Conservation (phyloP, 2,113 vertebrate genomes). For the Drymodes brunneopygia region DNA sequence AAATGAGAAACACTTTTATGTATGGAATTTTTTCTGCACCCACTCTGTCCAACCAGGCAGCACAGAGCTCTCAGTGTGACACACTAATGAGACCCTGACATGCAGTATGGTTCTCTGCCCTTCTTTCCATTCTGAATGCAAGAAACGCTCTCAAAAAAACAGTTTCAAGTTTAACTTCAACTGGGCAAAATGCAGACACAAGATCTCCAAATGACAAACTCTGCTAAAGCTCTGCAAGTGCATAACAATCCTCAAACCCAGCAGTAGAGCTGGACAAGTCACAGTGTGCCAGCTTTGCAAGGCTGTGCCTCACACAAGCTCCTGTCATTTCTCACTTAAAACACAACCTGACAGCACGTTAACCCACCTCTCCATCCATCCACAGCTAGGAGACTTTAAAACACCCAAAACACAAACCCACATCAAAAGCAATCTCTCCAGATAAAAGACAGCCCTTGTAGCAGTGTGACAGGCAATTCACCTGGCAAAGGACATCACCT, state of each 20-base stretch:
- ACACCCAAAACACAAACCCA: neutral
- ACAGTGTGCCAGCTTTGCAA: neutral
- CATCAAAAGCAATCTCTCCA: neutral
- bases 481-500: constrained; percentile 1
- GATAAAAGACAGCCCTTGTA: neutral
- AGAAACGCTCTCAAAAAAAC: neutral
- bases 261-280: neutral
- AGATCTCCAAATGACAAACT: neutral
- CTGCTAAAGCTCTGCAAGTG: neutral
- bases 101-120: neutral
- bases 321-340: neutral
- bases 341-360: neutral
- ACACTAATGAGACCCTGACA: neutral
- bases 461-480: constrained; percentile 34
- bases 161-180: neutral
- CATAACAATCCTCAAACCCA: neutral
- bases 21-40: neutral
- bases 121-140: neutral
- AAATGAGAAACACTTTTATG: neutral
- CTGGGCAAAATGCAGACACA: neutral
- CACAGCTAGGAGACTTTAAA: neutral
- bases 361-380: constrained; percentile 26
- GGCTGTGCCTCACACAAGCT: neutral
- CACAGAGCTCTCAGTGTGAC: neutral
- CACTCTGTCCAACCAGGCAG: neutral